Evolutionary conservation across 2,888 invertebrate genomes (phyloP).

Genomic region (Drosophila koepferae): DNA sequence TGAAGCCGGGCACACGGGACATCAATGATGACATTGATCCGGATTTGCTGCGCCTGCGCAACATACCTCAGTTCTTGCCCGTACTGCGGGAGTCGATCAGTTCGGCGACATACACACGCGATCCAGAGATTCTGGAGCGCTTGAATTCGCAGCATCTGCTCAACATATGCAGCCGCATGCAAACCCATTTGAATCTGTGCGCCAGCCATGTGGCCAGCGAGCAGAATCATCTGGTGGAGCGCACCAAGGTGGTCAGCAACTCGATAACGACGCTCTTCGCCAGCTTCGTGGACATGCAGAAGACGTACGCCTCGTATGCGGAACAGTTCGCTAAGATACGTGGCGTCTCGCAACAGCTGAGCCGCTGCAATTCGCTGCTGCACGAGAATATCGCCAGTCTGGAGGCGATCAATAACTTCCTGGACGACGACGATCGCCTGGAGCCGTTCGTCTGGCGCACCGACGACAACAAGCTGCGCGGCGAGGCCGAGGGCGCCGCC

Average conservation of each 20-base stretch:
- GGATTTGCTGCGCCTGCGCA: slow-evolving; percentile 86
- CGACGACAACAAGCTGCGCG: slow-evolving; percentile 85
- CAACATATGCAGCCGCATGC: slow-evolving; percentile 92
- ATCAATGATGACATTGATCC: slow-evolving; percentile 90
- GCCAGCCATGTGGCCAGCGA: slow-evolving; percentile 93
- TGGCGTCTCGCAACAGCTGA: slow-evolving; percentile 93
- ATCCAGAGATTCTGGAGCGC: slow-evolving; percentile 94
- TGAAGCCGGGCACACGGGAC: slow-evolving; percentile 89
- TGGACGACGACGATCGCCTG: slow-evolving; percentile 93
- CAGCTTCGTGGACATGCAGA: slow-evolving; percentile 92
- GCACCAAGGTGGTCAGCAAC: slow-evolving; percentile 90
- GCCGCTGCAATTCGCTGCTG: slow-evolving; percentile 92
- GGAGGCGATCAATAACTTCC: slow-evolving; percentile 92
- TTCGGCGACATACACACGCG: slow-evolving; percentile 89
- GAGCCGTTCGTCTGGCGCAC: slow-evolving; percentile 97
- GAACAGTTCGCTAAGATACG: slow-evolving; percentile 94
- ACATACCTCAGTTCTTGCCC: slow-evolving; percentile 96
- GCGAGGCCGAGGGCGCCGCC: slow-evolving; percentile 77
- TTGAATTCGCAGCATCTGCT: slow-evolving; percentile 88
- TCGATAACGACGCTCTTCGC: slow-evolving; percentile 90
- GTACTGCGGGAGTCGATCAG: slow-evolving; percentile 96
- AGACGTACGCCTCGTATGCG: slow-evolving; percentile 93
- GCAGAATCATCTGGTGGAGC: slow-evolving; percentile 90
- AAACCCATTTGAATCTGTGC: slow-evolving; percentile 93
- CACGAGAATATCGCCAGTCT: slow-evolving; percentile 94